A percentile compares a stretch with the other conserved stretches of the same genome.
These are phyloP conservation scores for Rhamnusium bicolor DNA, from an alignment of 2,888 invertebrate genomes.

Conservation along the genomic window DNA sequence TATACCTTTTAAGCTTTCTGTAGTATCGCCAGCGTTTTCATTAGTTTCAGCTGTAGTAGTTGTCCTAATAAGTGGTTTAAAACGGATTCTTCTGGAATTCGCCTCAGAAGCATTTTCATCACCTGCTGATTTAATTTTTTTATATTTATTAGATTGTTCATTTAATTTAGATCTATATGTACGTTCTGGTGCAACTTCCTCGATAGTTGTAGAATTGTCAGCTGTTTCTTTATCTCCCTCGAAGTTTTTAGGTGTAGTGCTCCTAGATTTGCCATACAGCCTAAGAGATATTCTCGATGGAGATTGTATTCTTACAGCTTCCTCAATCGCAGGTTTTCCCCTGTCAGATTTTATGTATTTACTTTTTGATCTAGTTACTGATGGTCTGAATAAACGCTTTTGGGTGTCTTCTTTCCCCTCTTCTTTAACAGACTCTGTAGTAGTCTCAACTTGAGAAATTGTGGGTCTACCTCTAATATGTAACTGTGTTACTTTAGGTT, in stretches of 20 bases:
- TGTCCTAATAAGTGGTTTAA: conserved; percentile 10
- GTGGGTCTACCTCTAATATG: neutral
- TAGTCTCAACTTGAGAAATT: neutral
- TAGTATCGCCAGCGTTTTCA: neutral
- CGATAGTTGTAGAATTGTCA: conserved; percentile 17
- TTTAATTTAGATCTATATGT: neutral
- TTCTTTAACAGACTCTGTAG: neutral
- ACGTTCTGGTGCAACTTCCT: neutral
- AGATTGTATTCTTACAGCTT: conserved; percentile 1
- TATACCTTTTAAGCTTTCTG: neutral
- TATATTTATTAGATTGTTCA: neutral
- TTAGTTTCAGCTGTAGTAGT: conserved; percentile 33
- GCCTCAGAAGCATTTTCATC: neutral
- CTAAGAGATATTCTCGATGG: conserved; percentile 29
- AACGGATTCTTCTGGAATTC: neutral
- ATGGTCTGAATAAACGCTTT: conserved; percentile 20
- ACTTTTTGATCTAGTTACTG: neutral
- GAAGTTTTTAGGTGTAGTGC: neutral
- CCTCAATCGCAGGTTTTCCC: neutral
- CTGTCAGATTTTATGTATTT: neutral
- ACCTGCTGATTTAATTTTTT: too few relatives aligned
- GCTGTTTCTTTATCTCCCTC: conserved; percentile 11
- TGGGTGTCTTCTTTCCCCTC: neutral
- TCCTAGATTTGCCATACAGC: conserved; percentile 1
- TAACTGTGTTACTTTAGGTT: neutral